Evolutionary conservation across 2,797 vertebrate genomes (phyloP).

Genomic region (Zalophus californianus): DNA sequence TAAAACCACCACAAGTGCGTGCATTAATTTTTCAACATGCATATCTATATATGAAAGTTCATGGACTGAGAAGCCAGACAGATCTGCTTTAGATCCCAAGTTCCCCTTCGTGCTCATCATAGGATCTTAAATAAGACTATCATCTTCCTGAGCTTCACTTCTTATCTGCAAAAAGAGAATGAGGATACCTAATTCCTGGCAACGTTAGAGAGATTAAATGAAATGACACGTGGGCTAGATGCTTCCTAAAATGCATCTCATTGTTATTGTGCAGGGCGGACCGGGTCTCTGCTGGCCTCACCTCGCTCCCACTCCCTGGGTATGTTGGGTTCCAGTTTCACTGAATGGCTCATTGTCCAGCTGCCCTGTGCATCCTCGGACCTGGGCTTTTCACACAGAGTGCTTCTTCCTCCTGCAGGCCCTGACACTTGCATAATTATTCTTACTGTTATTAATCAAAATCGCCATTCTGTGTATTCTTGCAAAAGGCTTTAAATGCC

Average conservation of each 20-base stretch:
- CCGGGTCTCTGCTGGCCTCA: background rate
- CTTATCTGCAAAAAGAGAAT: background rate
- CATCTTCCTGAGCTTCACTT: background rate
- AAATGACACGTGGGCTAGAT: rapidly evolving
- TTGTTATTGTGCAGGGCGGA: rapidly evolving
- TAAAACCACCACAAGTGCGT: background rate
- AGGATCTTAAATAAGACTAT: background rate
- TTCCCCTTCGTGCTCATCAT: too few relatives aligned
- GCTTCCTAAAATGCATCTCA: background rate
- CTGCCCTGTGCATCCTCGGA: background rate
- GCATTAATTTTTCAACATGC: background rate
- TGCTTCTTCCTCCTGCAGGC: background rate
- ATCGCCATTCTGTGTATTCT: background rate
- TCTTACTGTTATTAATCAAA: background rate
- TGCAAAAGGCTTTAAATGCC: background rate
- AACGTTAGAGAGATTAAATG: background rate
- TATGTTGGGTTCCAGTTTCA: too few relatives aligned
- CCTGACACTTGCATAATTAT: background rate
- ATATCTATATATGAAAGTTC: rapidly evolving
- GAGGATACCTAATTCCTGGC: background rate
- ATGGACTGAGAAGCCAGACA: background rate
- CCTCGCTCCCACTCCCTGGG: rapidly evolving
- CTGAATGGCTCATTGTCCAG: too few relatives aligned
- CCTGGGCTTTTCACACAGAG: rapidly evolving
- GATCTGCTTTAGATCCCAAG: background rate